Evolutionary conservation across 2,113 vertebrate genomes (phyloP).

Genomic region (Cromileptes altivelis): DNA sequence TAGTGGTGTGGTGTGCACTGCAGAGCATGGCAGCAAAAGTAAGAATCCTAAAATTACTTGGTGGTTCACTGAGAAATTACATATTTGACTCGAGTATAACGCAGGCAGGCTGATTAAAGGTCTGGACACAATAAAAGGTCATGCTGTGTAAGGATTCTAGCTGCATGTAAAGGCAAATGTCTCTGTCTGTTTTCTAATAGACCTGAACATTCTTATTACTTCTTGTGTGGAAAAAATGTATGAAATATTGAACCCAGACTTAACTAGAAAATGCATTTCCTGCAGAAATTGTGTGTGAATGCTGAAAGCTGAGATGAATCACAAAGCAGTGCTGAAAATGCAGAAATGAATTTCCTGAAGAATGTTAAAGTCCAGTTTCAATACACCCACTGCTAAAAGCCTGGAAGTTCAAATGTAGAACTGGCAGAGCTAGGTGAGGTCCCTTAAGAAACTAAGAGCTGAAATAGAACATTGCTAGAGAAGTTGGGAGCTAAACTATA

Average conservation of each 20-base stretch:
- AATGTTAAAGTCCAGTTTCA: too few species aligned
- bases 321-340: too few species aligned
- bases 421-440: too few species aligned
- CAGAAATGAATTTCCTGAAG: too few species aligned
- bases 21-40: constrained; percentile 26
- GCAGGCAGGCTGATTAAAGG: constrained; percentile 7
- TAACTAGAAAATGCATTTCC: too few species aligned
- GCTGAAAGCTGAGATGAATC: too few species aligned
- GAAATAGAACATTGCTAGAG: too few species aligned
- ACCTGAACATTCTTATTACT: neutral
- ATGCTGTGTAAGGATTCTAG: neutral
- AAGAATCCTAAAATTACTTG: constrained; percentile 49
- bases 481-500: too few species aligned
- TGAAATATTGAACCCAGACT: neutral
- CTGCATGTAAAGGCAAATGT: neutral
- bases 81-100: constrained; percentile 22
- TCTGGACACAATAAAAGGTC: constrained; percentile 13
- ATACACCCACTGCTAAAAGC: too few species aligned
- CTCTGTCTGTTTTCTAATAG: neutral
- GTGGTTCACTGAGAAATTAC: constrained; percentile 40
- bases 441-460: too few species aligned
- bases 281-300: neutral
- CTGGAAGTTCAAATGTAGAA: too few species aligned
- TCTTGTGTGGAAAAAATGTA: neutral
- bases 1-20: constrained; percentile 44